Conservation (phyloP, 2,797 vertebrate genomes). For the Tauraco hartlaubi region DNA sequence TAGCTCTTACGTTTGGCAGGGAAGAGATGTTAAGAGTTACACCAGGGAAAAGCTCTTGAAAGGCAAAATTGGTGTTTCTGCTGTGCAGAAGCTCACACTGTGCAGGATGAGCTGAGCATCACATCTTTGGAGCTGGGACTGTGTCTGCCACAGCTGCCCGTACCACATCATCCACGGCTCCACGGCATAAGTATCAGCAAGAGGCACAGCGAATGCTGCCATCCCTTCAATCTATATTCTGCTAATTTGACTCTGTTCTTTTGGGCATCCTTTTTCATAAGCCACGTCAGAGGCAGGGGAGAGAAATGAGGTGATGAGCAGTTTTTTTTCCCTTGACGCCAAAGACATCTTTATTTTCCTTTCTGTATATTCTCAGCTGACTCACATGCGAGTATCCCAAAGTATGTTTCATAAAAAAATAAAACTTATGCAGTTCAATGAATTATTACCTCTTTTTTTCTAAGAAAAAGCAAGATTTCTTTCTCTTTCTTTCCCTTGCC, state of each 20-base stretch:
- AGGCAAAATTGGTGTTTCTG: background rate
- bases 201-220: background rate
- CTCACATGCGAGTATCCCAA: constrained; percentile 15
- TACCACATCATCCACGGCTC: accelerated
- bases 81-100: background rate
- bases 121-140: background rate
- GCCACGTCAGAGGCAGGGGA: background rate
- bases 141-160: accelerated
- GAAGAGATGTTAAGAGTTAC: background rate
- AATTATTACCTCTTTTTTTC: constrained; percentile 39
- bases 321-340: background rate
- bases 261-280: background rate
- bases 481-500: constrained; percentile 4
- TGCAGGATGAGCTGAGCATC: background rate
- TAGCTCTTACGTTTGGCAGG: background rate
- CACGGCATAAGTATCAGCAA: background rate
- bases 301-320: background rate
- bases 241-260: background rate
- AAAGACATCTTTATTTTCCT: constrained; percentile 2
- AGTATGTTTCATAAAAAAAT: constrained; percentile 67
- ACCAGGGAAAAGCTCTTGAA: background rate
- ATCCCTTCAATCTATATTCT: background rate
- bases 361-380: constrained; percentile 33
- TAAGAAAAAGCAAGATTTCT: constrained; percentile 44
- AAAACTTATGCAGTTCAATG: constrained; percentile 24